Evolutionary conservation across 1,140 invertebrate genomes (phyloP), one percentile per base, ranked within the genome.

Genomic region (Yoshiicerus persimilis): DNA sequence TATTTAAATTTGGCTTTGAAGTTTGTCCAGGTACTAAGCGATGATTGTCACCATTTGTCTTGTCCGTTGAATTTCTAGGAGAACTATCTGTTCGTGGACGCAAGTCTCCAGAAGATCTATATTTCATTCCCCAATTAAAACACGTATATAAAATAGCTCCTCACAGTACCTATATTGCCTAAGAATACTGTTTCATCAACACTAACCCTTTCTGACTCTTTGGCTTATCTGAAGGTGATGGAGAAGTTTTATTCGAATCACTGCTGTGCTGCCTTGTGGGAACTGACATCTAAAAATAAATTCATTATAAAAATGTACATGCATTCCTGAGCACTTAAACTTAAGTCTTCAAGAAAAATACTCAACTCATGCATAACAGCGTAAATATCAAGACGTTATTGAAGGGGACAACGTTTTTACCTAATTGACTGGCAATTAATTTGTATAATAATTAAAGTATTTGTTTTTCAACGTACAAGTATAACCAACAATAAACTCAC

Each of bases 401-500:
- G n/a, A n/a, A n/a, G n/a, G n/a, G n/a, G n/a, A n/a, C n/a, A n/a
- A n/a, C n/a, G n/a, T 23, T 64, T 9, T 64, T n/a, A 23, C 8
- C 3, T 23, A 9, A 64, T 64, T 23, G n/a, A 64, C 2, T n/a
- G n/a, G n/a, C n/a, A n/a, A n/a, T n/a, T n/a, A n/a, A n/a, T n/a
- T n/a, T n/a, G n/a, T n/a, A n/a, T n/a, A n/a, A n/a, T n/a, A n/a
- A n/a, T n/a, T n/a, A n/a, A n/a, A n/a, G n/a, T n/a, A n/a, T n/a
- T n/a, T n/a, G n/a, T n/a, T n/a, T n/a, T n/a, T n/a, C n/a, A n/a
- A n/a, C n/a, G n/a, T n/a, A n/a, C n/a, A n/a, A n/a, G n/a, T n/a
- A n/a, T n/a, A n/a, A n/a, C 9, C n/a, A 64, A 64, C n/a, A 23
- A 66, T 16, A 23, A 2, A 66, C 91, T 93, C 93, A 96, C 95